Evolutionary conservation across 2,797 vertebrate species (phyloP).

Genomic region (Heterohyrax brucei): DNA sequence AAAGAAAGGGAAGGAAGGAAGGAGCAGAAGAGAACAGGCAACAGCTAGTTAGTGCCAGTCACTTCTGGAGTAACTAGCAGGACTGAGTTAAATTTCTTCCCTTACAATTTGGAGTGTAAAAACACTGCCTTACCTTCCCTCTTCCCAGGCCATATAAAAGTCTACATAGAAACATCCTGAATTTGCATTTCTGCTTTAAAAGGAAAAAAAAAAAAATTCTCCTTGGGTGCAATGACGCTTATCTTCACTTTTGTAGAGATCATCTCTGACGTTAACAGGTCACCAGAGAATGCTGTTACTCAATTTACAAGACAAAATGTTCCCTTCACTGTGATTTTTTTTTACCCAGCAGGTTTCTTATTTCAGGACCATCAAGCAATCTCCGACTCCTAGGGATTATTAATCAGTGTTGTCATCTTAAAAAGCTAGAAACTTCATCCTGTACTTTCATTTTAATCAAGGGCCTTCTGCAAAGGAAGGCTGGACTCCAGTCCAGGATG

Average conservation of each 20-base stretch:
- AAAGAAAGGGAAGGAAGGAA: neutral
- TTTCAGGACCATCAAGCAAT: constrained; percentile 70
- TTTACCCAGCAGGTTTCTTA: constrained; percentile 77
- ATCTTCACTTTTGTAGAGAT: constrained; percentile 63
- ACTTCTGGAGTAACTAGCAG: neutral
- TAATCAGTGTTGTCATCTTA: constrained; percentile 78
- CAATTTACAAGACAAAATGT: constrained; percentile 82
- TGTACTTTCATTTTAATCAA: constrained; percentile 76
- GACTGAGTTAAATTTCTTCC: neutral
- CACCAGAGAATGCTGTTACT: constrained; percentile 70
- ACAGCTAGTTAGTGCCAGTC: neutral
- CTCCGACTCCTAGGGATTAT: constrained; percentile 70
- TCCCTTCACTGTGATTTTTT: constrained; percentile 65
- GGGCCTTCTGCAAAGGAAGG: constrained; percentile 67
- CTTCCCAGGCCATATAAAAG: neutral
- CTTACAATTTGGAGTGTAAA: neutral
- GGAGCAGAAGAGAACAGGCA: neutral
- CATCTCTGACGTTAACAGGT: constrained; percentile 79
- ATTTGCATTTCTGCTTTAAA: constrained; percentile 69
- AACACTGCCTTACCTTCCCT: neutral
- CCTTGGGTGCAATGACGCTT: constrained; percentile 54
- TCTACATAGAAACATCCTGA: neutral
- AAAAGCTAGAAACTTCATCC: constrained; percentile 71
- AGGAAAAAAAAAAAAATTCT: constrained; percentile 36
- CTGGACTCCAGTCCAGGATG: neutral